Evolutionary conservation across 2,797 vertebrate genomes (phyloP), one percentile per base, ranked within the genome.

Genomic region (Lerista edwardsae): DNA sequence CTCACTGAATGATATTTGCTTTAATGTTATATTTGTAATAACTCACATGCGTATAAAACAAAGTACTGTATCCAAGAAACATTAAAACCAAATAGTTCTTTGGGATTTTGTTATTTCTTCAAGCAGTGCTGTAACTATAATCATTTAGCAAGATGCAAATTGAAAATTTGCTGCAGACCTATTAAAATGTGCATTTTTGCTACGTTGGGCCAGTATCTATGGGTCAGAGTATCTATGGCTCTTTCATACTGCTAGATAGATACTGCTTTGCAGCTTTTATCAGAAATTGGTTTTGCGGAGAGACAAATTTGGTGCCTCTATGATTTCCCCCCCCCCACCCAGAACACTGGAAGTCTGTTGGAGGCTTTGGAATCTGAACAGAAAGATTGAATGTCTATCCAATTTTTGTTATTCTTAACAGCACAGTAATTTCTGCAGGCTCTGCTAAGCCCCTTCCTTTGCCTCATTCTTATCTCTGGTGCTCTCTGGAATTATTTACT

Each of bases 401-500:
- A 62, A 39, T 34, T 68, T 75, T 82, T 71, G 73, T 81, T 76
- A 76, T 81, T 76, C 55, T 81, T 69, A 69, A 59, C 59, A 81
- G 64, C 79, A 27, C n/a, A 25, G 73, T 51, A 34, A 80, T 71
- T 61, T 67, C 17, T 82, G 47, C 12, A 5, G 82, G 61, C 39
- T 88, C 82, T 69, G 51, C 79, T 85, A 55, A 84, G 0, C 78
- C 55, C 29, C 61, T 77, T 84, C 14, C 39, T 68, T 47, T 1
- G 59, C 77, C 27, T 25, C 67, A 77, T 65, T 86, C 61, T 83
- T 62, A 67, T 85, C 80, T 84, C 67, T 90, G 72, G 21, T 51
- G 41, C 8, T 83, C 79, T 82, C 78, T 67, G 59, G 84, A 86
- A 88, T 86, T 91, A 85, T 84, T 72, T 90, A 89, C 84, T 76